These are phyloP conservation scores for Akabosia matsudoensis DNA, from an alignment of 1,140 invertebrate genomes.

Conservation along the genomic window DNA sequence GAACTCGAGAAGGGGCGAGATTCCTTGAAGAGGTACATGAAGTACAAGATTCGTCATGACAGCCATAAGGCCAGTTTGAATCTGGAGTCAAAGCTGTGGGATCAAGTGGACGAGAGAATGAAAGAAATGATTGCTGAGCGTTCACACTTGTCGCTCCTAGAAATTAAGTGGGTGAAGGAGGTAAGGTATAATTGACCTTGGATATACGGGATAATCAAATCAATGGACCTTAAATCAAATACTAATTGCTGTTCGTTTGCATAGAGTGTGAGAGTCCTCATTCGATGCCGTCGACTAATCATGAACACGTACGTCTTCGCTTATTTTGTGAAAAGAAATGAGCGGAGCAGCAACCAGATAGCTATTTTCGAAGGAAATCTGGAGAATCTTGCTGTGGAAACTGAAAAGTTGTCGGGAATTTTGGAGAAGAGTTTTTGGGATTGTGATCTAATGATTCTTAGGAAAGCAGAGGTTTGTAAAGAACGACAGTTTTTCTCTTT, in stretches of 20 bases:
- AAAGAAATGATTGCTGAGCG: slow-evolving; percentile 60
- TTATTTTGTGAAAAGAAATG: slow-evolving; percentile 66
- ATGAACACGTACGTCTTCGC: slow-evolving; percentile 74
- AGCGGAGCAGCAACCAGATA: slow-evolving; percentile 57
- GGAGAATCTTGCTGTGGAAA: slow-evolving; percentile 65
- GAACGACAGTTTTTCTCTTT: neutral
- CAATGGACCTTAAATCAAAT: neutral
- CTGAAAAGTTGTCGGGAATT: slow-evolving; percentile 44
- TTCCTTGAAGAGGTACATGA: too few species aligned
- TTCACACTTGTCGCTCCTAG: slow-evolving; percentile 65
- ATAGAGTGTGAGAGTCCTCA: slow-evolving; percentile 61
- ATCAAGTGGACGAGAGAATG: slow-evolving; percentile 59
- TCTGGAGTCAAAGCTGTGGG: slow-evolving; percentile 61
- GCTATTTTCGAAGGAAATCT: slow-evolving; percentile 72
- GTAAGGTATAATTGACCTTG: slow-evolving; percentile 49
- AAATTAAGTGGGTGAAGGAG: slow-evolving; percentile 63
- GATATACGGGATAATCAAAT: neutral
- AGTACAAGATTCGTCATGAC: slow-evolving; percentile 64
- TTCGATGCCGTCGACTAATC: slow-evolving; percentile 65
- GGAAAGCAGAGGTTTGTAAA: neutral
- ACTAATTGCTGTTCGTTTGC: neutral
- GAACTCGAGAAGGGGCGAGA: too few species aligned
- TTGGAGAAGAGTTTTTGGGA: neutral
- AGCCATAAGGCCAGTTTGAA: slow-evolving; percentile 65
- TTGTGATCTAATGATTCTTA: neutral